phyloP scores from a whole-genome alignment of 2,888 invertebrate genomes.

The Thera obeliscata region DNA sequence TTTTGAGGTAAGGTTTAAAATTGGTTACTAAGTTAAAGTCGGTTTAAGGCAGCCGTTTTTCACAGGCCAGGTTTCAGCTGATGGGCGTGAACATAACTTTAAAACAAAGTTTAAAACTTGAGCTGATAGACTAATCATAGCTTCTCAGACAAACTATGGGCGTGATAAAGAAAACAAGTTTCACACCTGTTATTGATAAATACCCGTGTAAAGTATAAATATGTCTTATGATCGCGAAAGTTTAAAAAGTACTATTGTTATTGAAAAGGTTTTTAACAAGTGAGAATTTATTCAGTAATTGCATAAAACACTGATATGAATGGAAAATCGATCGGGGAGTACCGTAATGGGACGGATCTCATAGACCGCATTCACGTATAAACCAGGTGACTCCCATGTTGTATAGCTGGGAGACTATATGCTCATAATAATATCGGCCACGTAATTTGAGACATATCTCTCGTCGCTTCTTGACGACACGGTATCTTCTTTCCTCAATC shows the following conservation, averaged over 20 bases:
- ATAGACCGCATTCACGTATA: conserved; percentile 39
- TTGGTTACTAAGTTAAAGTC: neutral
- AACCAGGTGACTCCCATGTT: conserved; percentile 3
- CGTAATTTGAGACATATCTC: no score
- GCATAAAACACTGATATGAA: conserved; percentile 38
- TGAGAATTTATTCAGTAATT: conserved; percentile 37
- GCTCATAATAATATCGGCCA: no score
- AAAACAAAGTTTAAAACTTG: conserved; percentile 37
- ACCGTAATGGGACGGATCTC: conserved; percentile 67
- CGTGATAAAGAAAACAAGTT: conserved; percentile 24
- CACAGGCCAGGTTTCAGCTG: conserved; percentile 27
- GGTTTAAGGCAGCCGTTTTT: conserved; percentile 1
- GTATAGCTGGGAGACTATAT: no score
- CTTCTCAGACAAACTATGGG: conserved; percentile 31
- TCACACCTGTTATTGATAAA: conserved; percentile 31
- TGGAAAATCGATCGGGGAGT: conserved; percentile 50
- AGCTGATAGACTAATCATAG: conserved; percentile 38
- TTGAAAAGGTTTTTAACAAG: conserved; percentile 31
- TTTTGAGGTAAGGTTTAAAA: neutral
- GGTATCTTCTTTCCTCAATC: no score
- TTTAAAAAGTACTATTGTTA: no score
- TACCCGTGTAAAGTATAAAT: no score
- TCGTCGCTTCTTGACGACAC: no score
- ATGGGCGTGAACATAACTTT: conserved; percentile 47
- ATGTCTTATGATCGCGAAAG: no score